Evolutionary conservation across 2,888 invertebrate genomes (phyloP).

Genomic region (Deroplatys truncata): DNA sequence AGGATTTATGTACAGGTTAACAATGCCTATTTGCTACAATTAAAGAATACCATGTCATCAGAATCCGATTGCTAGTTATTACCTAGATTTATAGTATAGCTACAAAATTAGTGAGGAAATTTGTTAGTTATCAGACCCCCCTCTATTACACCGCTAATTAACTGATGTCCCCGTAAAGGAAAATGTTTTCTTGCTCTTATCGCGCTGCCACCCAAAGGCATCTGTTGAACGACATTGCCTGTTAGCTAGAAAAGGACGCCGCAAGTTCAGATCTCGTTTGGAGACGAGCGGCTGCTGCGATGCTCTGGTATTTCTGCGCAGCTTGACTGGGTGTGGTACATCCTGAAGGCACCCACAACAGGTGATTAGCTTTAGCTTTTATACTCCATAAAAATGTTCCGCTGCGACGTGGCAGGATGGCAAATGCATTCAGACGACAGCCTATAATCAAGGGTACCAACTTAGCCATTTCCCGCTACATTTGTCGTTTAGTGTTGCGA

Average conservation of each 20-base stretch:
- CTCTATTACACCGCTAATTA: too few relatives aligned
- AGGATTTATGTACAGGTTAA: too few relatives aligned
- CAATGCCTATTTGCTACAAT: too few relatives aligned
- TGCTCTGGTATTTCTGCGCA: conserved; percentile 6
- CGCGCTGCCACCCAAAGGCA: not conserved
- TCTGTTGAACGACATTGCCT: not conserved
- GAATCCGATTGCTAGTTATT: too few relatives aligned
- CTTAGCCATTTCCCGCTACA: not conserved
- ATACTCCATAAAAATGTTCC: not conserved
- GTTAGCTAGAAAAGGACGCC: not conserved
- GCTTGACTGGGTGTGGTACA: conserved; percentile 11
- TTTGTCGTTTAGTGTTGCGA: not conserved
- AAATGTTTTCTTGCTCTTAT: not conserved
- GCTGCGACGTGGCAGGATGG: not conserved
- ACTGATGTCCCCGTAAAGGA: not conserved
- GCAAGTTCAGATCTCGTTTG: not conserved
- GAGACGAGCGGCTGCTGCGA: not conserved
- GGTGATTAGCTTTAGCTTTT: not conserved
- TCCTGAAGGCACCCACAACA: not conserved
- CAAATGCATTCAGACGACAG: not conserved
- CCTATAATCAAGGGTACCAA: not conserved
- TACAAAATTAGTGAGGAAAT: too few relatives aligned
- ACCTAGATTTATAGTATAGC: too few relatives aligned
- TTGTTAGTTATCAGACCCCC: too few relatives aligned
- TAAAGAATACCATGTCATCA: too few relatives aligned